A percentile compares a stretch with the other conserved stretches of the same genome.
phyloP scores from a whole-genome alignment of 2,113 vertebrate genomes.

The Canis aureus region DNA sequence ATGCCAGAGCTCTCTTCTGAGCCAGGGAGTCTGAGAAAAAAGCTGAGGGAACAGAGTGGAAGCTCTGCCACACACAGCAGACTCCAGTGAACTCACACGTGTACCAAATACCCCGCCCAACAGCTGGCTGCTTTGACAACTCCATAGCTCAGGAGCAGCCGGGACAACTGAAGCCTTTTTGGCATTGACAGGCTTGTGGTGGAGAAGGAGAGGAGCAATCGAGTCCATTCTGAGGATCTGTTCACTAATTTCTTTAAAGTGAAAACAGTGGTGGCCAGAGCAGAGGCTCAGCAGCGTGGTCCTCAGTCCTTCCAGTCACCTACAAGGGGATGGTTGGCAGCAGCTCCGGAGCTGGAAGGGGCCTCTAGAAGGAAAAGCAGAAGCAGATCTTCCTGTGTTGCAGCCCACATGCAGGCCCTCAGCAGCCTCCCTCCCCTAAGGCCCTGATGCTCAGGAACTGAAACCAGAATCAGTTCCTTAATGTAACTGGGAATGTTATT shows the following conservation, averaged over 20 bases:
- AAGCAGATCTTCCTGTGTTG: rapidly evolving
- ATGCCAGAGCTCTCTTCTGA: conserved; percentile 65
- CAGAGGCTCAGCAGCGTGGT: not conserved
- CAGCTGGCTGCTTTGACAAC: not conserved
- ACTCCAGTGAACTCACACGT: not conserved
- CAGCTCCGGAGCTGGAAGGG: not conserved
- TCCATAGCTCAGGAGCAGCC: not conserved
- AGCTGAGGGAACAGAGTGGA: not conserved
- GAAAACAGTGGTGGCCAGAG: not conserved
- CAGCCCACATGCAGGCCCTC: not conserved
- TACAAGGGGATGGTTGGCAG: not conserved
- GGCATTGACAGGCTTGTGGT: not conserved
- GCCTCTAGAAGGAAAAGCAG: not conserved
- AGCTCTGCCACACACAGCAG: not conserved
- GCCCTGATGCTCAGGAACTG: not conserved
- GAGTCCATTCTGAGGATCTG: not conserved
- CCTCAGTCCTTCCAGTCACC: not conserved
- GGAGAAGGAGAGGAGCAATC: not conserved
- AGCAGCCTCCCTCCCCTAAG: not conserved
- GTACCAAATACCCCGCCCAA: rapidly evolving
- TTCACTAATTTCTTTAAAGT: not conserved
- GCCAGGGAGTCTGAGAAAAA: conserved; percentile 50
- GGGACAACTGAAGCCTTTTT: not conserved
- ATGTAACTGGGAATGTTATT: not conserved
- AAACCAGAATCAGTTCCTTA: not conserved